Base-by-base conservation (phyloP, 2,797 vertebrate genomes). In the Diplodus puntazzo region DNA sequence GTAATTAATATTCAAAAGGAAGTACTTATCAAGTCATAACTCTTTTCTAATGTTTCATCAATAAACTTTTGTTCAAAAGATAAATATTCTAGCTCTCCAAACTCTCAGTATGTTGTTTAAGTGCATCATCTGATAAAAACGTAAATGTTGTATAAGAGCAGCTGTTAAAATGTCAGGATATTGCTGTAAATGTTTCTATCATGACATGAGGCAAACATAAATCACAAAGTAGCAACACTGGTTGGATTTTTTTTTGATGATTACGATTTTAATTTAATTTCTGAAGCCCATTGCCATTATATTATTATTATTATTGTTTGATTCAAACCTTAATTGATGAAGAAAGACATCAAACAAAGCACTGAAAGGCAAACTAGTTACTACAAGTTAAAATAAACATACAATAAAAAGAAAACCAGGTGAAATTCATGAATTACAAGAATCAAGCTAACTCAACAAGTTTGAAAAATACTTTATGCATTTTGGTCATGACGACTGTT, bases 181-280 rank as follows among this genome's bases (percentile, higher is more conserved):
- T 43, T 52, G 14, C 30, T 66, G 4, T 20, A 21, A 73, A 63
- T 3, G 5, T 64, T 73, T 61, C 21, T 11, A 30, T 55, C 11
- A 21, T 21, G 63, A 62, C 45, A 46, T 16, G 12, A 75, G 18
- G 1, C 16, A 21, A 84, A 70, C 43, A 58, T 61, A 70, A 69
- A 34, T 11, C 45, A 17, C 4, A 4, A 18, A 50, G 49, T 12
- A 57, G 17, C 8, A 49, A 12, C 25, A 39, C 34, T 39, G 8
- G 34, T 58, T 49, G n/a, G 0, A 61, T 61, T 60, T 61, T 5
- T 69, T 81, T 62, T 18, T 14, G 57, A 23, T 39, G 13, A 17
- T 62, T 62, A 4, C 48, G 46, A 48, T 34, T 66, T 17, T 52
- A 34, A 45, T 20, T 54, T 25, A 48, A 53, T 53, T 21, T 53